Evolutionary conservation across 2,797 vertebrate genomes (phyloP), one percentile per base, ranked within the genome.

Genomic region (Rhinella marina): DNA sequence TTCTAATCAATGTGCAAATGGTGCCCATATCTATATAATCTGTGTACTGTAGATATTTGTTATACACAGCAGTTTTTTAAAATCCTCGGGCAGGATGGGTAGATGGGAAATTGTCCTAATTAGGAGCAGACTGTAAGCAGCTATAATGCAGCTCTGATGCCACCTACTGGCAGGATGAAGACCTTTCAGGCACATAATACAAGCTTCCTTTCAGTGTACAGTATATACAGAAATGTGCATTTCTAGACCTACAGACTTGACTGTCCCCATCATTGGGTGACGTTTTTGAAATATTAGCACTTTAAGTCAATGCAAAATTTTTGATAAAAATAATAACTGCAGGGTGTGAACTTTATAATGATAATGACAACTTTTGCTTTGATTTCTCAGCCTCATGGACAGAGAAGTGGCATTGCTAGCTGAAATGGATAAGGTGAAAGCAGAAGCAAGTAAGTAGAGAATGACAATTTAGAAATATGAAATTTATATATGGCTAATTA

Each of bases 381-480:
- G 90, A 52, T 84, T 87, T 88, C 50, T 6, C 90, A 99, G 98
- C 93, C 95, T 99, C 85, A 99, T 99, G 97, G 98, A 99, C 93
- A 95, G 98, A 88, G 98, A 99, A 93, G 98, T 99, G 90, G 95
- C 97, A 21, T 93, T 99, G 62, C 91, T 99, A 89, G 94, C 90
- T 2, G 98, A 99, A 91, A 98, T 99, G 97, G 98, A 99, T 93
- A 98, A 98, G 95, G 98, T 99, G 90, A 99, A 99, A 94, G 97
- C 97, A 54, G 97, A 98, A 93, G 95, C 98, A 91, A 96, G 98
- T 99, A 95, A 98, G 98, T 94, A 89, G 5, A 70, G 6, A 68
- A 48, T 23, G 3, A 3, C 25, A 4, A 50, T 12, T 52, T 32
- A 32, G 9, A 16, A 14, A 14, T n/a, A 25, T 68, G 12, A 77